Evolutionary conservation across 2,113 vertebrate species (phyloP), one percentile per base, ranked within the genome.

Genomic region (Neotoma lepida): DNA sequence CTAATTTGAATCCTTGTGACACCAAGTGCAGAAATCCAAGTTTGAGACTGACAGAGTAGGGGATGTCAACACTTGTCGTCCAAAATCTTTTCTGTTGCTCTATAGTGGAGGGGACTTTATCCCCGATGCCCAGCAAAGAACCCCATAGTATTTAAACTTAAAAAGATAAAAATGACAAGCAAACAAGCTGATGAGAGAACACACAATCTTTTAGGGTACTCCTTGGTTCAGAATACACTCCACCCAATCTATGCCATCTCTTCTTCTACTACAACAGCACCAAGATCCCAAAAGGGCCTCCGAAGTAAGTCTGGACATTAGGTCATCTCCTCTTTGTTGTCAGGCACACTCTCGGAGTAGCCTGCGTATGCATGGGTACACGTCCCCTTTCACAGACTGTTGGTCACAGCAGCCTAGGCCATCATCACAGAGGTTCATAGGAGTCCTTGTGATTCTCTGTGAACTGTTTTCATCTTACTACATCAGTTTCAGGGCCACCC

Each of bases 81-180:
- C 22, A 54, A 66, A 70, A 24, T 39, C 20, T n/a, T 91, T 78
- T n/a, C 14, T 49, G 0, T 14, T 35, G 4, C 41, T 24, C 22
- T 80, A 44, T 26, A 82, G 18, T 56, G 22, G 18, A 74, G 26
- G 30, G 15, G 9, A n/a, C 61, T 56, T 73, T 15, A 2, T 12
- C 24, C 54, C 35, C 26, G 9, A 35, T 54, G 6, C 56, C 44
- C 33, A 63, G 41, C 10, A 51, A 30, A 39, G 80, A 82, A 39
- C 6, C 24, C 26, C 58, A 0, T 12, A 35, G 18, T 1, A 39
- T 56, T 89, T 35, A 22, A 76, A 70, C 12, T 15, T 56, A 35
- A 73, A 88, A 81, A 74, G 61, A 77, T 86, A 46, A 89, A 94
- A 85, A 66, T 39, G 51, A 51, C 39, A 85, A 84, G 26, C 20